These are phyloP conservation scores for Anastrepha ludens DNA, from an alignment of 1,140 invertebrate species.

Conservation along the genomic window DNA sequence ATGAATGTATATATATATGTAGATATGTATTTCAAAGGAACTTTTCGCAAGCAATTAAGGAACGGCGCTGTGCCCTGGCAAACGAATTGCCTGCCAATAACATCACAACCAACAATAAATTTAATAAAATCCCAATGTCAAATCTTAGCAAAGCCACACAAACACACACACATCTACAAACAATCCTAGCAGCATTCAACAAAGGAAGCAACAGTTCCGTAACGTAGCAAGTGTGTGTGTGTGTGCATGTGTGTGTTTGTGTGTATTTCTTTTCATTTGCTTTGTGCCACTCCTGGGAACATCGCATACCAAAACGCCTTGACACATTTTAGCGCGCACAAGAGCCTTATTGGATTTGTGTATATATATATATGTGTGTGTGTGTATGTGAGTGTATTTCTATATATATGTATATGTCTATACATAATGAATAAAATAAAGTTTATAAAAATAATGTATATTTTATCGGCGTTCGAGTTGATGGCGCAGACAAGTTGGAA, in stretches of 20 bases:
- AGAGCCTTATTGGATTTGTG: background rate
- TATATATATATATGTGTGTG: background rate
- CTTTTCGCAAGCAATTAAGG: background rate
- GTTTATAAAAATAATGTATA: conserved; percentile 36
- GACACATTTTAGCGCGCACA: conserved; percentile 35
- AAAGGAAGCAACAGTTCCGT: conserved; percentile 15
- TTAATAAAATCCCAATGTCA: conserved; percentile 40
- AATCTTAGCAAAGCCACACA: background rate
- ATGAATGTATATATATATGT: background rate
- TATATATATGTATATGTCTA: background rate
- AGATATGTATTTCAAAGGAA: background rate
- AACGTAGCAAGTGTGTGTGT: background rate
- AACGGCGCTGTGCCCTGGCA: background rate
- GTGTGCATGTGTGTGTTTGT: background rate
- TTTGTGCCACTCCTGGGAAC: background rate
- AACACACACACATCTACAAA: background rate
- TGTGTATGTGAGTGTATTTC: background rate
- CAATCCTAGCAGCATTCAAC: background rate
- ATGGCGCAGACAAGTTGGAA: conserved; percentile 19
- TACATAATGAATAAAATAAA: background rate
- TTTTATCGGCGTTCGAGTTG: conserved; percentile 1
- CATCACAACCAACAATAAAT: conserved; percentile 16
- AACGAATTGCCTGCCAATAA: conserved; percentile 39
- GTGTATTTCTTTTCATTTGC: background rate
- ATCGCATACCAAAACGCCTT: conserved; percentile 1